Evolutionary conservation across 1,140 invertebrate species (phyloP), one percentile per base, ranked within the genome.

Genomic region (Tyrophagus putrescentiae): DNA sequence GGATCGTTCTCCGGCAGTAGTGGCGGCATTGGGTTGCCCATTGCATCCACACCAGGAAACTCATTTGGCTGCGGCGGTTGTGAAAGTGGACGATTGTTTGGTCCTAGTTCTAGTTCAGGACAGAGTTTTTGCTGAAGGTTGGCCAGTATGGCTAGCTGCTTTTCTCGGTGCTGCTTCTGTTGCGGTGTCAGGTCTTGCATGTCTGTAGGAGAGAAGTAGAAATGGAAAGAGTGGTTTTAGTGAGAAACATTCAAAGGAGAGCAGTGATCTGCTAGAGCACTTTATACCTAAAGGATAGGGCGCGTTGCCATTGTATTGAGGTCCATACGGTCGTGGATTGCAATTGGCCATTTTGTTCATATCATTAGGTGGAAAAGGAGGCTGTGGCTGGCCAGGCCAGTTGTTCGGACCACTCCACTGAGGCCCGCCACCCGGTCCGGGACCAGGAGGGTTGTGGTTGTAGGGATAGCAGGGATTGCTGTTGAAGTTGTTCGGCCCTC

Each of bases 151-250:
- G 89, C 90, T 27, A 96, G 75, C 66, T 92, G 85, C 70, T 90
- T 87, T 73, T 93, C 89, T 57, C 92, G 77, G 68, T 92, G 87
- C 60, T 92, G 87, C 54, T 88, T 79, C 72, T 98, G 92, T 72
- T 95, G 87, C 27, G 91, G 90, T 57, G 92, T 98, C 64, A 68
- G 76, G 76, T 96, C 89, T 61, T 90, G 90, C 67, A 92, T 84
- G 79, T 91, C 89, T 11, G 88, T 84, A 36, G 71, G 71, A 64
- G 53, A n/a, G 28, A 54, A 31, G 18, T 25, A 42, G 25, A 5
- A 42, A 3, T 3, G n/a, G n/a, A 7, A 50, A 56, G 3, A 16
- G 3, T 3, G 23, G 31, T 31, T 36, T 23, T 33, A 6, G n/a
- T 50, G 27, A 36, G 44, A 16, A 52, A 34, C 18, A 39, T 11